Evolutionary conservation across 2,113 vertebrate species (phyloP), one percentile per base, ranked within the genome.

Genomic region (Genyomyrus donnyi): DNA sequence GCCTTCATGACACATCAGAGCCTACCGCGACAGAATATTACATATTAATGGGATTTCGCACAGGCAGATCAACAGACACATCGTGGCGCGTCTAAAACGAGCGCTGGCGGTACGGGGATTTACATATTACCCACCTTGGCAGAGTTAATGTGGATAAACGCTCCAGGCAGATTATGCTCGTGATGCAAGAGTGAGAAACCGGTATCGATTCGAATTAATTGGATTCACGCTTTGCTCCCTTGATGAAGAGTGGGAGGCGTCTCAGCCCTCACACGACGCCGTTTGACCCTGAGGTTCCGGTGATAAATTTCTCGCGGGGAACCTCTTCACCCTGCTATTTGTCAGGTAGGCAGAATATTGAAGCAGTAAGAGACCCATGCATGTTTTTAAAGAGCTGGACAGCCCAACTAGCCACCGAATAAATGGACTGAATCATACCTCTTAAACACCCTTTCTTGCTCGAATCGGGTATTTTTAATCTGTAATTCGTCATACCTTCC

Each of bases 181-280:
- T 88, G 87, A 88, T n/a, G 74, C 77, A 85, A 89, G 24, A 3
- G 31, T 48, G 83, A 85, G 56, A 85, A 89, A 89, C 58, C 7
- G 42, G 80, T 80, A 85, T 85, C 58, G 50, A 85, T 85, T 62
- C 19, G 9, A 56, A 85, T 58, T 85, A 89, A 85, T 58, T 62
- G 50, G 77, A 85, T 89, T 85, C 50, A 89, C 56, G 49, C 50
- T 19, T 53, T 58, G 52, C 42, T 35, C 31, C 50, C 9, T 27
- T 85, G 50, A 56, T 56, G 27, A 52, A 50, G 50, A 42, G 49
- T 15, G 35, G 89, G 50, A 11, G 70, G 88, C 24, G 4, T 10
- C 87, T 62, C 39, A 62, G 35, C 87, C 87, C 87, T 88, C 52
- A 66, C 19, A 56, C 50, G 19, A 88, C 19, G 52, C 27, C 27